Evolutionary conservation across 2,888 invertebrate species (phyloP).

Genomic region (Tachina grossa): DNA sequence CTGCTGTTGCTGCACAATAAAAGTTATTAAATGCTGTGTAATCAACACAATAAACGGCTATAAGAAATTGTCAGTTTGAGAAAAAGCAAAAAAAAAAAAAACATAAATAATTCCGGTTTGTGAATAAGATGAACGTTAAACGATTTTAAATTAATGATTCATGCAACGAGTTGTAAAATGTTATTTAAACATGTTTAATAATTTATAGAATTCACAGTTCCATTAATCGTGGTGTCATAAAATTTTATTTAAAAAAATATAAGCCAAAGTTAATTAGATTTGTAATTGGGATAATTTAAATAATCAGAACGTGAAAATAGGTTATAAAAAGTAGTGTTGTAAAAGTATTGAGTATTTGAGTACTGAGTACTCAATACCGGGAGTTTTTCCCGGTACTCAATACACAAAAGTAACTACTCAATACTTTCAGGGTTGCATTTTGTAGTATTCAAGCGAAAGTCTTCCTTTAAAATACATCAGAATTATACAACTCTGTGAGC

Average conservation of each 20-base stretch:
- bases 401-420: too few species aligned
- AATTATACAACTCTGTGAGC: too few species aligned
- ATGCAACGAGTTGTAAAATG: slow-evolving; percentile 22
- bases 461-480: too few species aligned
- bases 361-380: too few species aligned
- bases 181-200: slow-evolving; percentile 14
- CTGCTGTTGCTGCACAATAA: slow-evolving; percentile 5
- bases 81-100: slow-evolving; percentile 1
- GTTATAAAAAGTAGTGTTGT: background rate
- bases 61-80: slow-evolving; percentile 44
- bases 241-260: slow-evolving; percentile 14
- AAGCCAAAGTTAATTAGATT: slow-evolving; percentile 14
- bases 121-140: slow-evolving; percentile 60
- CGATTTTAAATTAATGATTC: slow-evolving; percentile 60
- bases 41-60: slow-evolving; percentile 64
- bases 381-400: too few species aligned
- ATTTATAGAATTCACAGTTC: slow-evolving; percentile 9
- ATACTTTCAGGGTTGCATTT: too few species aligned
- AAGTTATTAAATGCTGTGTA: slow-evolving; percentile 64
- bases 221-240: slow-evolving; percentile 30
- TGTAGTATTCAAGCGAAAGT: too few species aligned
- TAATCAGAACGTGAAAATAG: background rate
- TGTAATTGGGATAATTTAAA: background rate
- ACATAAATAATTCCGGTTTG: slow-evolving; percentile 59
- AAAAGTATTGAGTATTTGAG: too few species aligned